Conservation (phyloP, 2,113 vertebrate genomes). For the Pteropus alecto region DNA sequence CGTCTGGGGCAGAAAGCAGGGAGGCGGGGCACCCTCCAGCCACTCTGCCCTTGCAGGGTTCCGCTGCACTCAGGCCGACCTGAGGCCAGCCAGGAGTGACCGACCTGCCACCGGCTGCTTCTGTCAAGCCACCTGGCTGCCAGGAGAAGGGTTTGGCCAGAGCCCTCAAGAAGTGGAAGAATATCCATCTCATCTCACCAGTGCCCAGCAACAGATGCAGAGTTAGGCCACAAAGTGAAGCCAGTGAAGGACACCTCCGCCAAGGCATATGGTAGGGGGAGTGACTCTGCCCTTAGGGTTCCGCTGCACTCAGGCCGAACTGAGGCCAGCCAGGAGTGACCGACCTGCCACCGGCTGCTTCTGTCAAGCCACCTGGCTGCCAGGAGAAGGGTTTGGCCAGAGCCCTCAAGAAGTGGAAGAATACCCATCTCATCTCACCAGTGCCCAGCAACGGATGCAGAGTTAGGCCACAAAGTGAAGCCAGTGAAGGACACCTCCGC, state of each 20-base stretch:
- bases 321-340: not conserved
- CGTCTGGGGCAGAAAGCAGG: not conserved
- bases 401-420: not conserved
- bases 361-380: not conserved
- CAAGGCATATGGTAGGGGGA: not conserved
- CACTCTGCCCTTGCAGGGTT: not conserved
- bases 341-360: not conserved
- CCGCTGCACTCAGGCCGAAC: not conserved
- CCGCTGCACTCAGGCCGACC: not conserved
- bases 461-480: not conserved
- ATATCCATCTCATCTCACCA: not conserved
- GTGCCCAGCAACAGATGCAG: not conserved
- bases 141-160: not conserved
- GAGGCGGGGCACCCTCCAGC: not conserved
- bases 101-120: not conserved
- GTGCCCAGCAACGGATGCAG: not conserved
- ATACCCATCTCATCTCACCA: not conserved
- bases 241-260: not conserved
- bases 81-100: not conserved
- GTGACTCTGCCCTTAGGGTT: not conserved
- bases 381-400: not conserved
- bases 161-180: not conserved
- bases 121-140: not conserved
- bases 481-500: not conserved
- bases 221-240: not conserved